These are phyloP conservation scores for Augiades crinisus DNA, from an alignment of 2,888 invertebrate species.

Conservation along the genomic window DNA sequence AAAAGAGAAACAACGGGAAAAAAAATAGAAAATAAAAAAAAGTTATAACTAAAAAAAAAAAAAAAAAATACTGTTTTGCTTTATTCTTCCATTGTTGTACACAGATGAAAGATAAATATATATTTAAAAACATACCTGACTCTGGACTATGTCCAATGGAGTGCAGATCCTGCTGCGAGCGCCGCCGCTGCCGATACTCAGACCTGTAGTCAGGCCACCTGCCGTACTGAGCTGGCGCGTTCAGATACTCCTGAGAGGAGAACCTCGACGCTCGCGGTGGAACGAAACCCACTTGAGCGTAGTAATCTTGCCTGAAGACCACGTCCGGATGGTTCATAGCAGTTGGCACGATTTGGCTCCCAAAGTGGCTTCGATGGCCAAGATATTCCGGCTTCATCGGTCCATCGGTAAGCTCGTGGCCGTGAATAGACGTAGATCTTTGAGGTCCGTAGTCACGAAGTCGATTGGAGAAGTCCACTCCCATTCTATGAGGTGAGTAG, in stretches of 20 bases:
- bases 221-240: conserved; percentile 66
- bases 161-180: conserved; percentile 75
- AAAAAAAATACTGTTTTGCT: no score
- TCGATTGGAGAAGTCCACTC: conserved; percentile 63
- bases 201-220: conserved; percentile 69
- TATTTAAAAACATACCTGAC: conserved; percentile 55
- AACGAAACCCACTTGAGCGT: conserved; percentile 62
- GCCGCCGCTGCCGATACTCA: conserved; percentile 69
- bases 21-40: no score
- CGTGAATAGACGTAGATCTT: conserved; percentile 72
- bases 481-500: conserved; percentile 73
- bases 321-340: conserved; percentile 70
- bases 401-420: conserved; percentile 70
- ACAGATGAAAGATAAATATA: no score
- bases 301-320: conserved; percentile 71
- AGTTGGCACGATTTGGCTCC: conserved; percentile 65
- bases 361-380: conserved; percentile 62
- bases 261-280: conserved; percentile 69
- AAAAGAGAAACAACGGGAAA: no score
- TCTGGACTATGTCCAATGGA: conserved; percentile 69
- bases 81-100: no score
- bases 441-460: conserved; percentile 70
- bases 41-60: no score
- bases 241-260: conserved; percentile 76
- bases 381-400: conserved; percentile 66